phyloP scores from a whole-genome alignment of 2,797 vertebrate species.

The Sciurus carolinensis region DNA sequence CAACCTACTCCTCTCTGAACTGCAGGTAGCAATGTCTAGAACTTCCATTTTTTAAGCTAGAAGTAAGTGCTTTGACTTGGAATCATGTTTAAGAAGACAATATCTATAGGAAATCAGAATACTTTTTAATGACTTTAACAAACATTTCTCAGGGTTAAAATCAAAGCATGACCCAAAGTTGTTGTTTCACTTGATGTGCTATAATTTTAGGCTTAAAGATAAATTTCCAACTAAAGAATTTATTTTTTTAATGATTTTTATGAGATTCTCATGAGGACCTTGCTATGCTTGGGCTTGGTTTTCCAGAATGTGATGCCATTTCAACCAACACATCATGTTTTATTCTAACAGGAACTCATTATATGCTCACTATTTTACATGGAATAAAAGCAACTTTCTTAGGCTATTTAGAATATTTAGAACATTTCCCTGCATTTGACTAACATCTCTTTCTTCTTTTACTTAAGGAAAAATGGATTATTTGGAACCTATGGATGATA shows the following conservation, averaged over 20 bases:
- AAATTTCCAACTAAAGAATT: not conserved
- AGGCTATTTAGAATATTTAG: not conserved
- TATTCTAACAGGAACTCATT: not conserved
- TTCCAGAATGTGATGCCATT: not conserved
- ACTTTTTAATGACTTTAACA: not conserved
- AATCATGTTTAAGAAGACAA: not conserved
- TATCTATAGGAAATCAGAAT: not conserved
- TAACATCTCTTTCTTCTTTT: not conserved
- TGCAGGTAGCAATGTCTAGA: not conserved
- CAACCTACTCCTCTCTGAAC: not conserved
- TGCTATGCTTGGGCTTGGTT: not conserved
- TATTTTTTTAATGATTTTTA: not conserved
- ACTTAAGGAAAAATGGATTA: slow-evolving; percentile 10
- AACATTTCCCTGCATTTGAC: not conserved
- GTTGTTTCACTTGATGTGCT: not conserved
- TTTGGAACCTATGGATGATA: not conserved
- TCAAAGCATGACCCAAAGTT: not conserved
- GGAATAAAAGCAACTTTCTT: not conserved
- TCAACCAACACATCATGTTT: not conserved
- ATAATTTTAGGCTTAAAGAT: not conserved
- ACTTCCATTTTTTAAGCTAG: not conserved
- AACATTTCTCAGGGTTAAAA: not conserved
- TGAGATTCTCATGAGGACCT: not conserved
- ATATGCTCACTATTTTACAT: not conserved
- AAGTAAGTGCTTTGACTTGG: not conserved